Evolutionary conservation across 2,888 invertebrate genomes (phyloP).

Genomic region (Drosophila picticornis): DNA sequence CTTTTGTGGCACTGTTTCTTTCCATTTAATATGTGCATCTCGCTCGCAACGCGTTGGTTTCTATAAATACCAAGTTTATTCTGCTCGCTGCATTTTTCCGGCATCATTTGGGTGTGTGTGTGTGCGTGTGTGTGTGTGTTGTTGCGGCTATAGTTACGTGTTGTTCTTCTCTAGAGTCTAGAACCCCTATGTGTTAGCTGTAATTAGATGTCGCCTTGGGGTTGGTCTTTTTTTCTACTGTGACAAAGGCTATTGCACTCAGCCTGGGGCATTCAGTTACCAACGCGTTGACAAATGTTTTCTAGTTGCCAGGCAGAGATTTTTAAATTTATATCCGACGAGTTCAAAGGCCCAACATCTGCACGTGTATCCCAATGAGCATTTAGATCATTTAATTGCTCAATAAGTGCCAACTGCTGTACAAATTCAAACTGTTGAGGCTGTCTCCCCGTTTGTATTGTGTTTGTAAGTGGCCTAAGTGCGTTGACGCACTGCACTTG

Average conservation of each 20-base stretch:
- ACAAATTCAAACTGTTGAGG: conserved; percentile 23
- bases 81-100: conserved; percentile 49
- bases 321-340: conserved; percentile 44
- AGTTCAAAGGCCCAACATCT: conserved; percentile 57
- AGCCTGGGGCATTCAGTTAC: conserved; percentile 63
- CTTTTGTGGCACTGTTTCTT: conserved; percentile 26
- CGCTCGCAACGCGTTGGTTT: conserved; percentile 65
- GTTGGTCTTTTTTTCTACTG: conserved; percentile 67
- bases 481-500: conserved; percentile 29
- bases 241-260: conserved; percentile 74
- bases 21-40: conserved; percentile 22
- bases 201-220: conserved; percentile 66
- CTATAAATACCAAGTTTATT: conserved; percentile 61
- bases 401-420: conserved; percentile 61
- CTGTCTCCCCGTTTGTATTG: conserved; percentile 11
- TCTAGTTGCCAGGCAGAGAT: conserved; percentile 34
- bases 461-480: conserved; percentile 16
- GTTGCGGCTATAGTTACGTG: conserved; percentile 70
- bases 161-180: conserved; percentile 24
- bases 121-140: conserved; percentile 18
- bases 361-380: conserved; percentile 42
- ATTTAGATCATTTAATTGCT: conserved; percentile 61
- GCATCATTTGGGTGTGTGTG: conserved; percentile 27
- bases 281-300: conserved; percentile 69
- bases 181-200: conserved; percentile 25